phyloP scores from a whole-genome alignment of 2,888 invertebrate species.

The Catocala sponsa region DNA sequence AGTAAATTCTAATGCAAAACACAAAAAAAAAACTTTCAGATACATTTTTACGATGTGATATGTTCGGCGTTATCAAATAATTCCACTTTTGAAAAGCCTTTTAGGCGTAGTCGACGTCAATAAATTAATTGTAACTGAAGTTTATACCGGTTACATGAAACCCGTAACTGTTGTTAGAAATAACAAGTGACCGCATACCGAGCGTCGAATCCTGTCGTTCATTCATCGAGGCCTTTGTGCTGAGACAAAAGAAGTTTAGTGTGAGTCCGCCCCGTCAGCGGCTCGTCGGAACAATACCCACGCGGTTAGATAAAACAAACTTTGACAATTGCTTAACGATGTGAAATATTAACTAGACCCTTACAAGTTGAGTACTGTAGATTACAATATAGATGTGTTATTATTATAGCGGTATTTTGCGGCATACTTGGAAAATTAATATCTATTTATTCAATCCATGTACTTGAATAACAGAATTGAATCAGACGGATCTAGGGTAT shows the following conservation, averaged over 20 bases:
- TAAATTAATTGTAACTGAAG: neutral
- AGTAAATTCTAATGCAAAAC: too few relatives aligned
- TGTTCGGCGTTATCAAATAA: too few relatives aligned
- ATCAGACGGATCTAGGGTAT: too few relatives aligned
- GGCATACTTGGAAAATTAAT: slow-evolving; percentile 12
- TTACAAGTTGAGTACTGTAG: slow-evolving; percentile 35
- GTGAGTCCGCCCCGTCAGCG: slow-evolving; percentile 15
- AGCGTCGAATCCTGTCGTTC: slow-evolving; percentile 29
- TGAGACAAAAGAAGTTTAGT: slow-evolving; percentile 43
- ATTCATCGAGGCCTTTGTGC: slow-evolving; percentile 29
- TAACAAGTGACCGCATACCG: slow-evolving; percentile 35
- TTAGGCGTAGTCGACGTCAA: too few relatives aligned
- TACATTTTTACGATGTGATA: too few relatives aligned
- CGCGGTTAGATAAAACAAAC: slow-evolving; percentile 46
- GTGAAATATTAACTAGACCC: slow-evolving; percentile 50
- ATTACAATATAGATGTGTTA: slow-evolving; percentile 24
- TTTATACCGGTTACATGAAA: slow-evolving; percentile 2
- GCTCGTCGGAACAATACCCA: slow-evolving; percentile 36
- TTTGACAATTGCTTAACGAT: slow-evolving; percentile 46
- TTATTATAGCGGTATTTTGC: slow-evolving; percentile 21
- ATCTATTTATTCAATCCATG: too few relatives aligned
- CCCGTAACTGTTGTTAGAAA: slow-evolving; percentile 31
- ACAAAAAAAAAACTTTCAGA: too few relatives aligned
- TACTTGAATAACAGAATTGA: too few relatives aligned
- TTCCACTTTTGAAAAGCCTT: too few relatives aligned